Evolutionary conservation across 2,797 vertebrate species (phyloP).

Genomic region (Danio tinwini): DNA sequence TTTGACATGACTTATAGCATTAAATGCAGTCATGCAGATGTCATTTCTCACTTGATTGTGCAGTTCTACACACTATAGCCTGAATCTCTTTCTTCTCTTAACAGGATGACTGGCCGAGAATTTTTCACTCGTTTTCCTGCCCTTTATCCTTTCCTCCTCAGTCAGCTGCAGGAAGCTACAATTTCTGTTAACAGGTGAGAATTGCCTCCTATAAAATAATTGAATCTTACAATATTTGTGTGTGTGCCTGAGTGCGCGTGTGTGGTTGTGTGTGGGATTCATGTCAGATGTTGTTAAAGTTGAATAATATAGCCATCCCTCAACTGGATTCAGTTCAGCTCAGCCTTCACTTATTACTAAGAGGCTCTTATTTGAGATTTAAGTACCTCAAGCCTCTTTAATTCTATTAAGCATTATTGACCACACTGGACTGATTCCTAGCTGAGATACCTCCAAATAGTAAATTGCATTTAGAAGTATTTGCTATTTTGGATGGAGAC

Average conservation of each 20-base stretch:
- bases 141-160: conserved; percentile 92
- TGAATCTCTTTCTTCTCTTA: conserved; percentile 4
- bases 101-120: conserved; percentile 94
- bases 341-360: conserved; percentile 47
- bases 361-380: conserved; percentile 54
- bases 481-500: conserved; percentile 39
- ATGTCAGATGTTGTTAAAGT: conserved; percentile 31
- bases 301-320: conserved; percentile 1
- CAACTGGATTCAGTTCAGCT: conserved; percentile 39
- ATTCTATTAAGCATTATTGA: conserved; percentile 51
- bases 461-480: conserved; percentile 22
- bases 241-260: too few relatives aligned
- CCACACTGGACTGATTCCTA: conserved; percentile 60
- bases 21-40: background rate
- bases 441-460: conserved; percentile 55
- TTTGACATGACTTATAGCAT: too few relatives aligned
- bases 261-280: conserved; percentile 13
- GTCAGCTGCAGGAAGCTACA: conserved; percentile 86
- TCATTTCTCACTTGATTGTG: background rate
- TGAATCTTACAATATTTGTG: background rate
- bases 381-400: conserved; percentile 51
- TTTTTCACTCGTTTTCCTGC: conserved; percentile 94
- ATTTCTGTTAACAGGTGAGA: conserved; percentile 87
- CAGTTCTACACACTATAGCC: background rate
- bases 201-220: background rate